phyloP scores from a whole-genome alignment of 2,888 invertebrate genomes.

The Osmoderma eremita region DNA sequence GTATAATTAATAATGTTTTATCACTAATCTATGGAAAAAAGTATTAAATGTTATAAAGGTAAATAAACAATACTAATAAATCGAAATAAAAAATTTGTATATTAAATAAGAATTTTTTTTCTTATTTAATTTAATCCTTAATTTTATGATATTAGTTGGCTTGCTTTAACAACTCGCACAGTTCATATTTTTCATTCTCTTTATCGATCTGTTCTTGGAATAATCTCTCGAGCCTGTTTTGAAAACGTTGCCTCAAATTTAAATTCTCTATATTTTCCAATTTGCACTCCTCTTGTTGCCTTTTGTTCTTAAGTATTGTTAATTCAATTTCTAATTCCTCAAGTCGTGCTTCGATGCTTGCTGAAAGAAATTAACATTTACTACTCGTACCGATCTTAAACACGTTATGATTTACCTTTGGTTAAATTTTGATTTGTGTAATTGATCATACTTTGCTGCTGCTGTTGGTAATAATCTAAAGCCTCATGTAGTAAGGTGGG shows the following conservation, averaged over 20 bases:
- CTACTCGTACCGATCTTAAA: too few relatives aligned
- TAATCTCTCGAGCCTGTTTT: constrained; percentile 79
- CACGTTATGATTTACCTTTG: constrained; percentile 48
- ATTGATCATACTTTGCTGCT: constrained; percentile 36
- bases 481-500: constrained; percentile 57
- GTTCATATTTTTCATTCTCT: constrained; percentile 71
- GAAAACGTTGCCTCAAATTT: constrained; percentile 82
- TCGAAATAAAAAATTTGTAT: too few relatives aligned
- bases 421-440: constrained; percentile 49
- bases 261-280: constrained; percentile 87
- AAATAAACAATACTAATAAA: too few relatives aligned
- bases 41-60: too few relatives aligned
- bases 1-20: too few relatives aligned
- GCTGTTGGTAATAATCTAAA: constrained; percentile 60
- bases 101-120: too few relatives aligned
- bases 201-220: constrained; percentile 83
- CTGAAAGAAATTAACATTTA: constrained; percentile 49
- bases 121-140: too few relatives aligned
- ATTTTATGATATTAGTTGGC: constrained; percentile 5
- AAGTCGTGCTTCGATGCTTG: constrained; percentile 67
- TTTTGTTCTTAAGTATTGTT: constrained; percentile 77
- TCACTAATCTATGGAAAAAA: too few relatives aligned
- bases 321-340: constrained; percentile 79
- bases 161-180: constrained; percentile 59
- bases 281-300: constrained; percentile 83